Evolutionary conservation across 2,113 vertebrate species (phyloP).

Genomic region (Platichthys flesus): DNA sequence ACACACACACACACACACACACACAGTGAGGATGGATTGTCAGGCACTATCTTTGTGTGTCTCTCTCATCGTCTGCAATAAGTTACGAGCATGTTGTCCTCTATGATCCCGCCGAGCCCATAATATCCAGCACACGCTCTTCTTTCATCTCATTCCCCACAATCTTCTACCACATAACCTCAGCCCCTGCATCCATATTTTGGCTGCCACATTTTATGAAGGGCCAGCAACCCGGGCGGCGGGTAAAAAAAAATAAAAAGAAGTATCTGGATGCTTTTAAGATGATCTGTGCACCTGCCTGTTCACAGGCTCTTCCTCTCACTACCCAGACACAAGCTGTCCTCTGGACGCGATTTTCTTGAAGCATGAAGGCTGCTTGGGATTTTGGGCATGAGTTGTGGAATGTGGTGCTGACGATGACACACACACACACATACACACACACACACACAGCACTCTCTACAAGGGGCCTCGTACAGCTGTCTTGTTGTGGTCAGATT

Average conservation of each 20-base stretch:
- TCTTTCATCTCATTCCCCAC: conserved; percentile 9
- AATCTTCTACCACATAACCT: conserved; percentile 9
- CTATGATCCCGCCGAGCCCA: conserved; percentile 47
- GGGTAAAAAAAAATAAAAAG: conserved; percentile 32
- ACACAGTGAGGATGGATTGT: conserved; percentile 20
- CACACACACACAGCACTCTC: background rate
- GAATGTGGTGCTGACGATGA: conserved; percentile 62
- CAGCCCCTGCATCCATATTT: conserved; percentile 35
- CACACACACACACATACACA: too few relatives aligned
- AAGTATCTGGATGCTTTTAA: conserved; percentile 50
- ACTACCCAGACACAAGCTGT: conserved; percentile 4
- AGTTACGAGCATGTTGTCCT: conserved; percentile 28
- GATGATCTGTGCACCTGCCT: conserved; percentile 41
- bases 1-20: conserved; percentile 30
- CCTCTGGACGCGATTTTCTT: conserved; percentile 40
- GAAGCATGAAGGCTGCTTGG: conserved; percentile 30
- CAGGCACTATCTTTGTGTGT: conserved; percentile 42
- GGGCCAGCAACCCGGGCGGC: conserved; percentile 15
- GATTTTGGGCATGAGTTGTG: conserved; percentile 57
- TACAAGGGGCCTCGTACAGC: conserved; percentile 69
- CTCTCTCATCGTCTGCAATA: conserved; percentile 16
- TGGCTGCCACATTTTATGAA: conserved; percentile 43
- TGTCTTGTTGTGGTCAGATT: conserved; percentile 80
- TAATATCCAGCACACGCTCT: conserved; percentile 27
- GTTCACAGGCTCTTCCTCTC: conserved; percentile 1